Base-by-base conservation (phyloP, 2,888 invertebrate genomes). In the Apodemia zela region DNA sequence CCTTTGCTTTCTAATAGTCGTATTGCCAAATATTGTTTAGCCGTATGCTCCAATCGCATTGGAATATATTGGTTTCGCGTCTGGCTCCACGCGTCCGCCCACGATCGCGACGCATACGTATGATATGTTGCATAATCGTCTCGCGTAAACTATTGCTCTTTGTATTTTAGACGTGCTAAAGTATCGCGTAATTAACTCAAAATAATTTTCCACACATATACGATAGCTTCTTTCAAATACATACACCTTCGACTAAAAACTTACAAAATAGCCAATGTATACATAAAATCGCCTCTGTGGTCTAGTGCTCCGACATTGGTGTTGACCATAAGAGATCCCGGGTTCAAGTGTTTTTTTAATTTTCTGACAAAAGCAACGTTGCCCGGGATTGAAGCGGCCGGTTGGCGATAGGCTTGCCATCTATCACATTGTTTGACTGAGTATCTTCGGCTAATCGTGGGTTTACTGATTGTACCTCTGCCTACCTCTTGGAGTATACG, bases 1-100 rank as follows among this genome's bases (percentile, higher is more conserved):
- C 81, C 78, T 82, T 81, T 80, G 83, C 82, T 88, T 88, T 89
- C 86, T 79, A 87, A 84, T 79, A 71, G 71, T 71, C 65, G 71
- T 74, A 77, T 88, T 87, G 82, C 83, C 82, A 85, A 87, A 88
- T 82, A 76, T 75, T 78, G 74, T 76, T 77, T 75, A 75, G 73
- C 73, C 72, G 72, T 76, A 75, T 76, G 74, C 75, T 72, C 67
- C 66, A 64, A 49, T 63, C 59, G 45, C 29, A 17, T 25, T 54
- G 63, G 54, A 33, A 29, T 42, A 57, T 62, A 62, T 65, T 42
- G 63, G 60, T 64, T 60, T 62, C 35, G 38, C 47, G 63, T 60
- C 57, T 25, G 47, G 35, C 60, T 74, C 75, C 75, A 72, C 70
- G 68, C 72, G 62, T 67, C 67, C 73, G 70, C 72, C 54, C 61